These are phyloP conservation scores for Cochlearius cochlearius DNA, from an alignment of 2,113 vertebrate species.

Conservation along the genomic window DNA sequence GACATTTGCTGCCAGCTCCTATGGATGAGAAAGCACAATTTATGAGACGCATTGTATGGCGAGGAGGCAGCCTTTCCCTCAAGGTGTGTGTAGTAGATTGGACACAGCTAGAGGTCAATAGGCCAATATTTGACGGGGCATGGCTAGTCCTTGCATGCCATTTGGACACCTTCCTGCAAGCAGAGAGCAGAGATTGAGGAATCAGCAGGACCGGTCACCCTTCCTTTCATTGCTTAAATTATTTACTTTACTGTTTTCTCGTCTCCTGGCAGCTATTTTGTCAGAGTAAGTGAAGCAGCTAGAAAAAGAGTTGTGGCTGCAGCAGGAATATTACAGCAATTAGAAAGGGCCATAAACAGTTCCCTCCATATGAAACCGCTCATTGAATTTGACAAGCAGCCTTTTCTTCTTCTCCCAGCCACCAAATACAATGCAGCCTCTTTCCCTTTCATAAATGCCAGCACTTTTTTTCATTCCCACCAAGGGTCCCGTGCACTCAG, in stretches of 20 bases:
- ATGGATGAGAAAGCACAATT: not conserved
- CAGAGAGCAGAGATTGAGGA: not conserved
- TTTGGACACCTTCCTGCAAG: not conserved
- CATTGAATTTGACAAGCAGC: constrained; percentile 48
- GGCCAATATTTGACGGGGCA: rapidly evolving
- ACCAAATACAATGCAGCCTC: constrained; percentile 9
- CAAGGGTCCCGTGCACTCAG: not conserved
- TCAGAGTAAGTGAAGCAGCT: constrained; percentile 45
- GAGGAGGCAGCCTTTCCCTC: not conserved
- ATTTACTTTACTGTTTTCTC: constrained; percentile 45
- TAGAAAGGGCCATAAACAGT: constrained; percentile 53
- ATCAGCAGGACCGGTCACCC: not conserved
- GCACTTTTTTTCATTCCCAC: not conserved
- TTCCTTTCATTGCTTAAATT: constrained; percentile 9
- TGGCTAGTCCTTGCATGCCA: not conserved
- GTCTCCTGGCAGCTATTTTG: constrained; percentile 33
- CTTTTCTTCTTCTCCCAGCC: constrained; percentile 5
- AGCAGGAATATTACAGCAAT: constrained; percentile 59
- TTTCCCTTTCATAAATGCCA: not conserved
- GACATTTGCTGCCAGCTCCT: not conserved
- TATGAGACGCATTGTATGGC: not conserved
- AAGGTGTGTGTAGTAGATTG: not conserved
- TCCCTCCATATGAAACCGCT: constrained; percentile 17
- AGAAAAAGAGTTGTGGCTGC: constrained; percentile 44
- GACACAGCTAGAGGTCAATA: not conserved